These are phyloP conservation scores for Phalacrocorax pelagicus DNA, from an alignment of 2,113 vertebrate genomes.

Conservation along the genomic window DNA sequence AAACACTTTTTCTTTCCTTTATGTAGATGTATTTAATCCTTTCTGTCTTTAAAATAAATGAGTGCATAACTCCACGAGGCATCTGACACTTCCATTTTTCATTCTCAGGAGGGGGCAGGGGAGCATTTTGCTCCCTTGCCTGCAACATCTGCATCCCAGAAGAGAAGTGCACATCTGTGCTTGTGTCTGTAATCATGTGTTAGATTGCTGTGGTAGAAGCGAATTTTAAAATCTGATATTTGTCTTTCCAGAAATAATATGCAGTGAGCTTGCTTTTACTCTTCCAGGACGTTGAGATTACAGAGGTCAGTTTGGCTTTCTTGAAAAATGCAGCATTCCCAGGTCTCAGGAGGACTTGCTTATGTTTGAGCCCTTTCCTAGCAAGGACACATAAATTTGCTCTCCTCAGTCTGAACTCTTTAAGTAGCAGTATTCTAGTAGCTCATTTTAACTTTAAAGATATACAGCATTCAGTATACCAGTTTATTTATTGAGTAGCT, in stretches of 20 bases:
- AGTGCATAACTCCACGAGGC: not conserved
- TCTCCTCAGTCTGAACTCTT: not conserved
- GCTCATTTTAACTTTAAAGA: not conserved
- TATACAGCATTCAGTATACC: not conserved
- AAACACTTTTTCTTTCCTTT: constrained; percentile 68
- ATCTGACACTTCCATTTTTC: not conserved
- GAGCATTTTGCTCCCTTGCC: not conserved
- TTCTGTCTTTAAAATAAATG: constrained; percentile 51
- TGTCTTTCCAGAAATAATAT: not conserved
- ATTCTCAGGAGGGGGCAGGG: not conserved
- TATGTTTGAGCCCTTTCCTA: not conserved
- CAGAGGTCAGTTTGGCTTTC: not conserved
- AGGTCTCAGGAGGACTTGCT: not conserved
- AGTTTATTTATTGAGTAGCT: not conserved
- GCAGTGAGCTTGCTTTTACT: not conserved
- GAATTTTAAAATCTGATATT: not conserved
- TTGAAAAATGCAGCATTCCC: not conserved
- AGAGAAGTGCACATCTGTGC: not conserved
- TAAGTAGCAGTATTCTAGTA: not conserved
- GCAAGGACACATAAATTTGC: not conserved
- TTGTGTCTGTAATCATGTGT: not conserved
- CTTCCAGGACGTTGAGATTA: not conserved
- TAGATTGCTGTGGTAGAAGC: not conserved
- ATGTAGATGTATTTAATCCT: constrained; percentile 62
- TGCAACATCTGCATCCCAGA: not conserved